A percentile compares a stretch with the other conserved stretches of the same genome.
Conservation (phyloP, 2,797 vertebrate species). For the Gila robusta region DNA sequence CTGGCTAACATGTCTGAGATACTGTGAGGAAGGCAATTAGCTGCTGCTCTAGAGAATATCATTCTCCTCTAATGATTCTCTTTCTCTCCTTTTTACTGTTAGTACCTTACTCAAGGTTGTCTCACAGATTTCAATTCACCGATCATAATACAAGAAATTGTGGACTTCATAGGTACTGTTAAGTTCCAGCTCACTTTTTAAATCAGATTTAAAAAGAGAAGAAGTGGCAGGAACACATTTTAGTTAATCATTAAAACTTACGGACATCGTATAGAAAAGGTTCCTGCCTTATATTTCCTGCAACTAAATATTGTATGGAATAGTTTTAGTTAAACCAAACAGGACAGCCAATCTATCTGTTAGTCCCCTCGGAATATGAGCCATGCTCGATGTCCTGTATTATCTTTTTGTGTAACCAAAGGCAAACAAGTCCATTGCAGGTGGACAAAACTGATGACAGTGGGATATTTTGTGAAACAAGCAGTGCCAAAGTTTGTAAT, state of each 20-base stretch:
- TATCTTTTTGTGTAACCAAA: constrained; percentile 31
- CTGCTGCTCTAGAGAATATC: constrained; percentile 76
- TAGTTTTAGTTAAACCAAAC: not conserved
- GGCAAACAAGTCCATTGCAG: constrained; percentile 13
- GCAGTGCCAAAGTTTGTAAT: constrained; percentile 32
- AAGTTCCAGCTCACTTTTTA: not conserved
- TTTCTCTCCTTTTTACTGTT: constrained; percentile 33
- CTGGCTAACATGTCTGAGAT: constrained; percentile 74
- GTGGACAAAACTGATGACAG: constrained; percentile 46
- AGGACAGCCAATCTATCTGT: constrained; percentile 6
- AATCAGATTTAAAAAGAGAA: constrained; percentile 48
- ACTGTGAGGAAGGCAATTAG: constrained; percentile 81
- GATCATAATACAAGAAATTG: constrained; percentile 47
- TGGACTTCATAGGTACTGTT: not conserved
- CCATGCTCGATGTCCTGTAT: not conserved
- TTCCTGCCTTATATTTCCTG: not conserved
- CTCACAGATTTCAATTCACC: constrained; percentile 56
- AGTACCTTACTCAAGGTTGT: constrained; percentile 43
- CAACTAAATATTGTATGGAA: constrained; percentile 6
- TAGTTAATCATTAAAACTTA: not conserved
- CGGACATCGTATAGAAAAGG: not conserved
- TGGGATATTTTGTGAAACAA: constrained; percentile 24
- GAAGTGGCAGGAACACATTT: constrained; percentile 19
- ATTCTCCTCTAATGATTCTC: constrained; percentile 48
- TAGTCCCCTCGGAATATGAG: not conserved